These are phyloP conservation scores for Scelioninae gen. 2 DNA, from an alignment of 2,888 invertebrate species.

Conservation along the genomic window DNA sequence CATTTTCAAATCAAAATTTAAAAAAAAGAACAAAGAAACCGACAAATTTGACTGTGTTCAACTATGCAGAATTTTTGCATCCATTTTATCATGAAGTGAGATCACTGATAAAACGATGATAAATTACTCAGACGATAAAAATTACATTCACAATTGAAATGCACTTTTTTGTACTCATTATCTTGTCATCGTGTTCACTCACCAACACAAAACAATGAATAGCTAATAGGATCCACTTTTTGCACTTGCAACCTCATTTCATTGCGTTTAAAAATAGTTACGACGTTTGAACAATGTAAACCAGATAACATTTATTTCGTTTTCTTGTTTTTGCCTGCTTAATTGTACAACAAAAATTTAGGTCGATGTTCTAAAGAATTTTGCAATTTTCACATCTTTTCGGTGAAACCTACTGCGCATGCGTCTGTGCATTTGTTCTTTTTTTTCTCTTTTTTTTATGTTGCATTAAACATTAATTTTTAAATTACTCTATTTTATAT, in stretches of 20 bases:
- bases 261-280: conserved; percentile 42
- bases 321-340: neutral
- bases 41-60: conserved; percentile 25
- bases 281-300: conserved; percentile 23
- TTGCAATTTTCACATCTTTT: no score
- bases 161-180: conserved; percentile 42
- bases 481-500: no score
- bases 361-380: conserved; percentile 9
- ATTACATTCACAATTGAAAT: conserved; percentile 50
- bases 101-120: conserved; percentile 49
- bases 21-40: neutral
- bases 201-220: conserved; percentile 48
- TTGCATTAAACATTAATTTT: neutral
- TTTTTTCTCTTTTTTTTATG: no score
- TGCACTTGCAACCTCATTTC: conserved; percentile 50
- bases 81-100: conserved; percentile 22
- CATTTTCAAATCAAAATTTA: neutral
- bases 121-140: conserved; percentile 45
- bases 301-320: conserved; percentile 15
- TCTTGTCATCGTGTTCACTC: conserved; percentile 50
- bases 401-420: no score
- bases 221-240: conserved; percentile 54
- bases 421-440: no score
- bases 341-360: conserved; percentile 7
- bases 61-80: conserved; percentile 25